These are phyloP conservation scores for Brachymystax lenok DNA, from an alignment of 2,797 vertebrate genomes.

Conservation along the genomic window DNA sequence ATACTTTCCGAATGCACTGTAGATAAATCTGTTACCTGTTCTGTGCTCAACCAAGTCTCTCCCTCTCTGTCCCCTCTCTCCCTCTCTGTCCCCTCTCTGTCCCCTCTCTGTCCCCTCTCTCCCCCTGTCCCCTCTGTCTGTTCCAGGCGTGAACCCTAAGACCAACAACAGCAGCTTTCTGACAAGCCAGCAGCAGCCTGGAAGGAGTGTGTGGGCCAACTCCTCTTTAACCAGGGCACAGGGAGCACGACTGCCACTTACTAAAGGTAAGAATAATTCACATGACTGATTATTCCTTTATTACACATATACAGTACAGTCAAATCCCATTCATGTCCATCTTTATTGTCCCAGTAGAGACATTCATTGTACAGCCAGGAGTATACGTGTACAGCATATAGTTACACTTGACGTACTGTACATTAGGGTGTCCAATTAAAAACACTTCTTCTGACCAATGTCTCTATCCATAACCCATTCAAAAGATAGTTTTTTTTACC, in stretches of 20 bases:
- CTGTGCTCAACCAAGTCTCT: background rate
- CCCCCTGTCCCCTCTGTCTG: conserved; percentile 8
- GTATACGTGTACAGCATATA: background rate
- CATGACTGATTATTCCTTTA: background rate
- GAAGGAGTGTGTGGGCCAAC: conserved; percentile 69
- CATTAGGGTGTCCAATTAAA: too few species aligned
- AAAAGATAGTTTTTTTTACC: too few species aligned
- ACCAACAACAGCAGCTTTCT: conserved; percentile 72
- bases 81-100: too few species aligned
- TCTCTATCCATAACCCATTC: too few species aligned
- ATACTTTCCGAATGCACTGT: background rate
- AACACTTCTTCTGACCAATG: too few species aligned
- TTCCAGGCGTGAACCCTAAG: conserved; percentile 82
- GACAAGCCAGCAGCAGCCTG: conserved; percentile 64
- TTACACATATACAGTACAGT: background rate
- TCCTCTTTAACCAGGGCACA: conserved; percentile 60
- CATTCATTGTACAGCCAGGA: too few species aligned
- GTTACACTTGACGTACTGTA: too few species aligned
- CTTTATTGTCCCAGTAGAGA: background rate
- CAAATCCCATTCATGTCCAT: too few species aligned
- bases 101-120: too few species aligned
- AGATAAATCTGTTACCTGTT: background rate
- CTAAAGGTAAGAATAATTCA: conserved; percentile 61
- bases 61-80: background rate
- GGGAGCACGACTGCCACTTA: conserved; percentile 69